These are phyloP conservation scores for Toxotes jaculatrix DNA, from an alignment of 2,113 vertebrate genomes.

Conservation along the genomic window DNA sequence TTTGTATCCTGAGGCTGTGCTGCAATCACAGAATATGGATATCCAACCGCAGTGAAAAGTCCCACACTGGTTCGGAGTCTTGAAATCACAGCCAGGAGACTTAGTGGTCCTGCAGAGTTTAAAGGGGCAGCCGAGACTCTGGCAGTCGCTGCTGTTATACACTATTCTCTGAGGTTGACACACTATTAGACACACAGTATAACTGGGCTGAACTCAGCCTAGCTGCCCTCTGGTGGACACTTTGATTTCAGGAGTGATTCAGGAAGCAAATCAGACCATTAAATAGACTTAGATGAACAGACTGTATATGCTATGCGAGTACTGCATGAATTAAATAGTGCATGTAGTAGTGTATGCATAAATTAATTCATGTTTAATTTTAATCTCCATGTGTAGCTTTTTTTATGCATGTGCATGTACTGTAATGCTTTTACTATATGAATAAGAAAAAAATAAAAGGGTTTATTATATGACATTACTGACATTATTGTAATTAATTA, in stretches of 20 bases:
- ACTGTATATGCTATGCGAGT: background rate
- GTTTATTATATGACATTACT: too few relatives aligned
- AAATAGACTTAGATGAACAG: background rate
- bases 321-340: background rate
- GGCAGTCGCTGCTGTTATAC: conserved; percentile 20
- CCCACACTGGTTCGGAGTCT: conserved; percentile 51
- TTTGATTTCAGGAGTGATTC: background rate
- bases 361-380: background rate
- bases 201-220: background rate
- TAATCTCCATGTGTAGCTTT: background rate
- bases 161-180: conserved; percentile 38
- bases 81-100: conserved; percentile 60
- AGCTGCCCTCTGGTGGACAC: conserved; percentile 54
- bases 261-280: background rate
- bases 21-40: conserved; percentile 60
- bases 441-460: too few relatives aligned
- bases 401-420: background rate
- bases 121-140: conserved; percentile 55
- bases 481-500: too few relatives aligned
- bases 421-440: background rate
- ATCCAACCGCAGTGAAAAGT: conserved; percentile 52
- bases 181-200: background rate
- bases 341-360: background rate
- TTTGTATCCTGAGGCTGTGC: conserved; percentile 61
- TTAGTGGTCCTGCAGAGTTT: conserved; percentile 60